Conservation (phyloP, 1,140 invertebrate species). For the Pemphigus obesinymphae region DNA sequence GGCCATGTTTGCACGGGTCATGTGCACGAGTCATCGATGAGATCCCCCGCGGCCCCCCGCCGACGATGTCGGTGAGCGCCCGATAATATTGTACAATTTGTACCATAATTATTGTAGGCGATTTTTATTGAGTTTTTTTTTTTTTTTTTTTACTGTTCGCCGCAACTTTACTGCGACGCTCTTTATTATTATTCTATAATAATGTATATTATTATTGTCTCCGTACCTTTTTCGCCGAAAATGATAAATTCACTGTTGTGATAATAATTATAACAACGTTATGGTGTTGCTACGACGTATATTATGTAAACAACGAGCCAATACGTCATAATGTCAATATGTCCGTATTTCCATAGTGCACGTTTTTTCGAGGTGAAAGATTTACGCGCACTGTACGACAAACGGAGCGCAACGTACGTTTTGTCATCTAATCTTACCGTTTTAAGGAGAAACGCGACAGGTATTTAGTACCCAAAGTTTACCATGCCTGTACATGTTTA, state of each 20-base stretch:
- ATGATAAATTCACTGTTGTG: too few species aligned
- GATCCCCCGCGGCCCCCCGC: not conserved
- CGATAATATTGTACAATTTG: not conserved
- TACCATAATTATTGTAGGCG: not conserved
- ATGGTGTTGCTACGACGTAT: too few species aligned
- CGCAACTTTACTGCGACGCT: too few species aligned
- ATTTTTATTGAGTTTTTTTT: too few species aligned
- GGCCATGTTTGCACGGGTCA: conserved; percentile 39
- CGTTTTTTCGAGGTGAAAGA: not conserved
- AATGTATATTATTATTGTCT: too few species aligned
- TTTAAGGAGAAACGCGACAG: not conserved
- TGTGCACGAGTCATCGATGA: conserved; percentile 38
- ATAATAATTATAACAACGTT: too few species aligned
- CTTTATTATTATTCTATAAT: too few species aligned
- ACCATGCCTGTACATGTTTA: too few species aligned
- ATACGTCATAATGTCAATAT: too few species aligned
- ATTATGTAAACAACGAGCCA: too few species aligned
- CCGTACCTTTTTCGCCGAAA: too few species aligned
- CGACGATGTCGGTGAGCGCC: not conserved
- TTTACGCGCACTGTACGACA: not conserved
- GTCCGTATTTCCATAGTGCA: not conserved
- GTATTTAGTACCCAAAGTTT: too few species aligned
- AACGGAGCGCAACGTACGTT: not conserved
- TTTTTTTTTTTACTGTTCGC: not conserved
- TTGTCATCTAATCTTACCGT: not conserved